Evolutionary conservation across 2,797 vertebrate genomes (phyloP).

Genomic region (Phaenicophaeus curvirostris): DNA sequence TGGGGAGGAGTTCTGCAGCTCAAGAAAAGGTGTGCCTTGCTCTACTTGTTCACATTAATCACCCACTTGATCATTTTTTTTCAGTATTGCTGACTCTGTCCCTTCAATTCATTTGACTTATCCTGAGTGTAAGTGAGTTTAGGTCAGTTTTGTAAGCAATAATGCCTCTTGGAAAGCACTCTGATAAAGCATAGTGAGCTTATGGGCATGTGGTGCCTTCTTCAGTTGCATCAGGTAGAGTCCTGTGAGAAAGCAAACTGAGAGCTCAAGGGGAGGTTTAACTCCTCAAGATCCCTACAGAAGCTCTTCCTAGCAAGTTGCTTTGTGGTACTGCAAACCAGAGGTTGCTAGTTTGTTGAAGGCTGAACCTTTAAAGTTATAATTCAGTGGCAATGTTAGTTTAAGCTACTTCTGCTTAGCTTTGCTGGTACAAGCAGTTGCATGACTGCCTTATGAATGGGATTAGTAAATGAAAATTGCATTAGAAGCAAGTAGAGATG

Average conservation of each 20-base stretch:
- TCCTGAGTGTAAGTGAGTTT: background rate
- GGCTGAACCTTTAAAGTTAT: background rate
- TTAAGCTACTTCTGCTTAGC: background rate
- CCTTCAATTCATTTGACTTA: background rate
- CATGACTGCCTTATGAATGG: background rate
- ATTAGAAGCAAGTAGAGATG: background rate
- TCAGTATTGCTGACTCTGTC: background rate
- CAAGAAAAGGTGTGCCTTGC: background rate
- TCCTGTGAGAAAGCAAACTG: background rate
- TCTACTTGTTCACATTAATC: background rate
- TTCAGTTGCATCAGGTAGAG: background rate
- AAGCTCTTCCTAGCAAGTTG: background rate
- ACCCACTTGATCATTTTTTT: background rate
- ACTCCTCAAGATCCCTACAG: background rate
- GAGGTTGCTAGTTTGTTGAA: background rate
- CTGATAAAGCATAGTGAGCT: background rate
- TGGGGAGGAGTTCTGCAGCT: background rate
- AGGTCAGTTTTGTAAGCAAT: background rate
- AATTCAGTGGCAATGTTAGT: background rate
- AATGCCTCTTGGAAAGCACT: background rate
- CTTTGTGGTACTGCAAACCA: background rate
- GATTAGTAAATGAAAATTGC: background rate
- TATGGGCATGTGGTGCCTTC: background rate
- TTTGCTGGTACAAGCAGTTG: background rate
- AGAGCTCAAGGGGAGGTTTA: background rate